phyloP scores from a whole-genome alignment of 2,113 vertebrate species.

The Propithecus coquereli region DNA sequence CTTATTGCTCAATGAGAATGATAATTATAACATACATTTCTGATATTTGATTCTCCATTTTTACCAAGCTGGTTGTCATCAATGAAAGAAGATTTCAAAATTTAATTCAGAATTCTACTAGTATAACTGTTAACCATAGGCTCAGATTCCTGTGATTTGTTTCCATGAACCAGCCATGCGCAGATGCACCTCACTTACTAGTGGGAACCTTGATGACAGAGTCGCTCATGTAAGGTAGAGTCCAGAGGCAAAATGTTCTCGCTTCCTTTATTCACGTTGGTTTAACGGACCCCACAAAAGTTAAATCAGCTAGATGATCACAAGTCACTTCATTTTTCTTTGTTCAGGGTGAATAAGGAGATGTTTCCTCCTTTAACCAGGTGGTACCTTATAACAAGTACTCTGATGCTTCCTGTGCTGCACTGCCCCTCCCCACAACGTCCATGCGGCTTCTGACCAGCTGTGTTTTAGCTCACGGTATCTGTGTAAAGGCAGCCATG shows the following conservation, averaged over 20 bases:
- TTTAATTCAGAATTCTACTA: not conserved
- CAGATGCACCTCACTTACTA: not conserved
- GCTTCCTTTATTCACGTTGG: not conserved
- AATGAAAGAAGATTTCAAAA: conserved; percentile 21
- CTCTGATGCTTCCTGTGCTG: not conserved
- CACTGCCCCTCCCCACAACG: not conserved
- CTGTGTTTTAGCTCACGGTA: not conserved
- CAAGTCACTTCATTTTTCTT: not conserved
- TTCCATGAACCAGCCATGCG: not conserved
- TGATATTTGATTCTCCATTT: not conserved
- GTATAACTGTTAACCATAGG: not conserved
- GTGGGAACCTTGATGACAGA: not conserved
- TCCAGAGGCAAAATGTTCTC: not conserved
- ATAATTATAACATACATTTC: not conserved
- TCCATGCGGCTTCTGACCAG: not conserved
- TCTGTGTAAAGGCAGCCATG: not conserved
- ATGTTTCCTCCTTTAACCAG: not conserved
- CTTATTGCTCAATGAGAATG: not conserved
- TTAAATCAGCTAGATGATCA: not conserved
- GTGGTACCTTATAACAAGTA: not conserved
- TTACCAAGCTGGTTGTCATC: not conserved
- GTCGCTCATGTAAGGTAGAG: not conserved
- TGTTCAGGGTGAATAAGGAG: not conserved
- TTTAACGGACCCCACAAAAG: not conserved
- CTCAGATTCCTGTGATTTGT: not conserved